Evolutionary conservation across 2,113 vertebrate species (phyloP).

Genomic region (Ancistrus triradiatus): DNA sequence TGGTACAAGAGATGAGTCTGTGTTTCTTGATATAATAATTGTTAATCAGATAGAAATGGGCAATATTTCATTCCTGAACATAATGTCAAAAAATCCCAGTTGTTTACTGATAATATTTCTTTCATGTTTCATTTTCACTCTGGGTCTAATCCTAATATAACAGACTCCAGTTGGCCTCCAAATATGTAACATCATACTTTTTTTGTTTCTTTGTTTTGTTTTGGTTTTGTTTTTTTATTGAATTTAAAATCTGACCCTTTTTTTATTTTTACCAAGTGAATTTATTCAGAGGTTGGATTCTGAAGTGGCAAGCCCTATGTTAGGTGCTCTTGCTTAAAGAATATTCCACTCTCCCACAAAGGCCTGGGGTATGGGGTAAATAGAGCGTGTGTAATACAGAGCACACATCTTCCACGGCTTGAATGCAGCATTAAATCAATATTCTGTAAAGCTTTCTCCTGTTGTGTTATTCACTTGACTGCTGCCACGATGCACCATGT

Average conservation of each 20-base stretch:
- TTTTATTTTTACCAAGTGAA: conserved; percentile 23
- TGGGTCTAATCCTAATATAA: no score
- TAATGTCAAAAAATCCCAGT: no score
- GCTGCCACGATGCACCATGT: conserved; percentile 78
- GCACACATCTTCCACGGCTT: conserved; percentile 78
- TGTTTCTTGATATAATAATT: no score
- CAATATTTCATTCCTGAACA: no score
- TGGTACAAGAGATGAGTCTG: no score
- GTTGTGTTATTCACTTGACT: conserved; percentile 86
- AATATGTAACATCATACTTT: no score
- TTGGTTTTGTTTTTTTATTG: no score
- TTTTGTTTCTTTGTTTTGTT: no score
- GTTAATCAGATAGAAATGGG: no score
- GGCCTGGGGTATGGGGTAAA: conserved; percentile 79
- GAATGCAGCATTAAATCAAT: conserved; percentile 92
- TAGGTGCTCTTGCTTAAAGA: conserved; percentile 12
- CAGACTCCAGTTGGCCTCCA: no score
- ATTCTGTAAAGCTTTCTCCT: conserved; percentile 84
- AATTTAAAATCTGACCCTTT: not conserved
- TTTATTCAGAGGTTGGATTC: conserved; percentile 47
- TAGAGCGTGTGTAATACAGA: conserved; percentile 87
- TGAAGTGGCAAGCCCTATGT: not conserved
- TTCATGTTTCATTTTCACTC: no score
- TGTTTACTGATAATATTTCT: no score
- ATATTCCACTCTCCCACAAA: conserved; percentile 48